Base-by-base conservation (phyloP, 92 coral and sea anemone species). In the Desmophyllum pertusum region DNA sequence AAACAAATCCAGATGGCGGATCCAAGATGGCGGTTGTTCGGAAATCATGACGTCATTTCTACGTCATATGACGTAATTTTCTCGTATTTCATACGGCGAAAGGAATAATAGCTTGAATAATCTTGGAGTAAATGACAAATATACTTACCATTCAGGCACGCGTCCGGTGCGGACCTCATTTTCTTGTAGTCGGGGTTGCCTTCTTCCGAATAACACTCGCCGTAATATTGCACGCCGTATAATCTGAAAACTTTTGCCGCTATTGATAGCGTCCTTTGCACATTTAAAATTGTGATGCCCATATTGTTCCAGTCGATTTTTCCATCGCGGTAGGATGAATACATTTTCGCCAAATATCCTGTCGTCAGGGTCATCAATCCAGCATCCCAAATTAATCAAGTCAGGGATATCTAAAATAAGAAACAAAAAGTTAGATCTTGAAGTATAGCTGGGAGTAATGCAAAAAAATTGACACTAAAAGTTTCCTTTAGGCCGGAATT, bases 131-230 rank as follows among this genome's bases (percentile, higher is more conserved):
- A 37, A 18, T 33, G 39, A 65, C 10, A 67, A 18, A 15, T 17
- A 5, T 1, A 15, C 62, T 5, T 80, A 80, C 84, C 84, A 1
- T 0, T 0, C 3, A 0, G 3, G 61, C 84, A 80, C 10, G 38
- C 84, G 0, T 46, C 17, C 19, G 75, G 65, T 19, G 84, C 46
- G 17, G 66, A 76, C 27, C 18, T 69, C 84, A 59, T 83, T 30
- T 57, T 72, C 86, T 59, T 43, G 73, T 83, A 83, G 27, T 41
- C 86, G 1, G 86, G 86, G 42, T 72, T 6, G 18, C 86, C 86
- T 19, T 39, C 45, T 39, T 42, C 19, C n/a, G 79, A 72, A 42
- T 64, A 73, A 41, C 86, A 83, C 50, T 83, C 86, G 35, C 57
- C 86, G 23, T 0, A 83, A 63, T 18, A 83, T 17, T 83, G 86